Base-by-base conservation (phyloP, 2,888 invertebrate genomes). In the Catocala sponsa region DNA sequence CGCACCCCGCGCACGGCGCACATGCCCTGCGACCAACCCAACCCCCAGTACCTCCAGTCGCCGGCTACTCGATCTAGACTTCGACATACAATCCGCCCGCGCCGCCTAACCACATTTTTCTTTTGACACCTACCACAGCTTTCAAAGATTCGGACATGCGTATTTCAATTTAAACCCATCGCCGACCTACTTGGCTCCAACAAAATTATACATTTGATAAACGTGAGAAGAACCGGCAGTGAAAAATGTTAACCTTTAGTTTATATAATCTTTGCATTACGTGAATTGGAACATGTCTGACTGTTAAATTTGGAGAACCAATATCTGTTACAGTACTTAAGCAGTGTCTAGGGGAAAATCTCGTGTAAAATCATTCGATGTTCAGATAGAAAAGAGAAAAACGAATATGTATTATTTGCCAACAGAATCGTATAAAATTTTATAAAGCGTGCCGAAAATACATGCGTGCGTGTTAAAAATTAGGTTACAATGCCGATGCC, bases 1-100 rank as follows among this genome's bases (percentile, higher is more conserved):
- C 87, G 76, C 80, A 66, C 71, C 75, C 75, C 86, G 82, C 85
- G 64, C 74, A 68, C 73, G 38, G 82, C 85, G 64, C 74, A 68
- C 73, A 42, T 51, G 50, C 68, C 66, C 62, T 64, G 59, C 63
- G 65, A 59, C 79, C 79, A 82, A 80, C 82, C 76, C 71, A 70
- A 76, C 76, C 80, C 80, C 68, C 50, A 60, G 67, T 61, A 76
- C 76, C 80, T 80, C 69, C 50, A 62, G 66, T 62, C 57, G 41
- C 61, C 72, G 64, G 63, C 70, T 68, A 62, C 72, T 72, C 73
- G 70, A 87, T 85, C 88, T 90, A 89, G 88, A 88, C 88, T 87
- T 84, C 78, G 68, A 78, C 74, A 63, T 70, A 82, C 79, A 77
- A 83, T 76, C 65, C 77, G 72, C 75, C 51, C 77, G 65, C 76